Evolutionary conservation across 2,113 vertebrate species (phyloP), one percentile per base, ranked within the genome.

Genomic region (Eubucco bourcierii): DNA sequence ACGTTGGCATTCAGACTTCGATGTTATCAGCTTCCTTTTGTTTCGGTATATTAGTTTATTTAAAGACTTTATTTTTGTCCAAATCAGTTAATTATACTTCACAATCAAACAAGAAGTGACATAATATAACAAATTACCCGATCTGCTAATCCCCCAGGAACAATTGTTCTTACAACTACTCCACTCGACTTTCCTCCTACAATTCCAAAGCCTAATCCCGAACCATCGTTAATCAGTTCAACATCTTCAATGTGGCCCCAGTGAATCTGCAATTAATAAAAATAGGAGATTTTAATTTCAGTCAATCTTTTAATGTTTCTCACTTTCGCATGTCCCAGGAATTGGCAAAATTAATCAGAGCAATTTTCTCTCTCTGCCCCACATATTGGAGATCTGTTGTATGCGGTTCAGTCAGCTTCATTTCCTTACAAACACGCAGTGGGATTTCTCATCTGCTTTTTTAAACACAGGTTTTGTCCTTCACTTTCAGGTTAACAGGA

Each of bases 201-300:
- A 50, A 99, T 99, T 87, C 99, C 99, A 88, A 99, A 99, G 53
- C 99, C 99, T 96, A 99, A 96, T 88, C 99, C 99, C 0, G 99
- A 99, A 28, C 99, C 99, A 50, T 99, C 98, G 52, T 99, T 99
- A 94, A 98, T 90, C 94, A 99, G 98, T 92, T 99, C 98, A 84
- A 99, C 98, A 68, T 99, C 98, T 97, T 99, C 99, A 87, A 98
- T 7, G 9, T 98, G 98, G 65, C 98, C 98, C 99, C 99, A 99
- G 52, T 81, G 95, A 67, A 98, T 98, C 99, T 99, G 95, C 28
- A 95, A 96, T 90, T 90, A 72, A 96, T 94, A 71, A 79, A 87
- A 90, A 90, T 94, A 68, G 72, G 34, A 80, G 81, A 80, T 84
- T 91, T 90, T 93, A 44, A 79, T 76, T 86, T 91, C 28, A 90